Percentiles rank a stretch among this genome's conserved stretches.
phyloP scores from a whole-genome alignment of 1,140 invertebrate species.

The Bathynomus jamesi region DNA sequence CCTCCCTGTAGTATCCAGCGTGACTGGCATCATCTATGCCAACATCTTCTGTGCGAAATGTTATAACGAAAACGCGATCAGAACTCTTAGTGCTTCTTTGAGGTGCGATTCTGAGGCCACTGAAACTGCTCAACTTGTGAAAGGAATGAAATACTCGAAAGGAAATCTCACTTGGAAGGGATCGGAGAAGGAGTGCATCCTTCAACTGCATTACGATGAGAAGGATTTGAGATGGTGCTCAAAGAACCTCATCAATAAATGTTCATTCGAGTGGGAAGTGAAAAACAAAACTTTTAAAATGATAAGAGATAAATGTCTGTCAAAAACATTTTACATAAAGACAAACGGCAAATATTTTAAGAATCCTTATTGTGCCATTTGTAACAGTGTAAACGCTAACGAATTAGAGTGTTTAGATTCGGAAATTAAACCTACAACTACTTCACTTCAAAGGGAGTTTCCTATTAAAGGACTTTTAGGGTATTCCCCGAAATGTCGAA shows the following conservation, averaged over 20 bases:
- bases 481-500: conserved; percentile 15
- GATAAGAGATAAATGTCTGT: conserved; percentile 1
- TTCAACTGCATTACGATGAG: neutral
- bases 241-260: conserved; percentile 3
- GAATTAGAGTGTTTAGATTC: conserved; percentile 14
- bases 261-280: neutral
- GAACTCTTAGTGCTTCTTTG: neutral
- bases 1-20: conserved; percentile 42
- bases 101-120: neutral
- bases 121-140: neutral
- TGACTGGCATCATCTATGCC: conserved; percentile 40
- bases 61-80: conserved; percentile 3
- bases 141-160: neutral
- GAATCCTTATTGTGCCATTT: conserved; percentile 30
- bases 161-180: neutral
- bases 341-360: conserved; percentile 8
- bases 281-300: neutral
- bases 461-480: conserved; percentile 15
- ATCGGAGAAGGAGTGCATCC: neutral
- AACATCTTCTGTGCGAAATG: conserved; percentile 17
- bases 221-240: conserved; percentile 9
- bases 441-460: neutral
- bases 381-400: conserved; percentile 10
- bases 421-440: neutral
- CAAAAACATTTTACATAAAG: conserved; percentile 17